Conservation (phyloP, 1,140 invertebrate genomes). For the Formica selysi region DNA sequence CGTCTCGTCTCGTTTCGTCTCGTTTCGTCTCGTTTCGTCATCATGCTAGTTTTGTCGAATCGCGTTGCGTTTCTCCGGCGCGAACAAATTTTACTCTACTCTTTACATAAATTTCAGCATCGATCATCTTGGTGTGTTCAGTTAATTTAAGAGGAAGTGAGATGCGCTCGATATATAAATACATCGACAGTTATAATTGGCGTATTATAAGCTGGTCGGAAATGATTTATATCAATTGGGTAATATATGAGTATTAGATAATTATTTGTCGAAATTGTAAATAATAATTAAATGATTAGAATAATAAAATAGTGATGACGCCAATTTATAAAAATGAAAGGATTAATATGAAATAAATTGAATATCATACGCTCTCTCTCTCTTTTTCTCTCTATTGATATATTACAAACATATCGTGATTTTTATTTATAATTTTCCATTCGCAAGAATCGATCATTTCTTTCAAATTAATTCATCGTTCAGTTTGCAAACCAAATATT, state of each 20-base stretch:
- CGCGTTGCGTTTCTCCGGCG: not conserved
- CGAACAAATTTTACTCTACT: not conserved
- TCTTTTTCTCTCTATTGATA: not conserved
- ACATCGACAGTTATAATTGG: not conserved
- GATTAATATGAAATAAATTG: not conserved
- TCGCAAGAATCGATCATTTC: not conserved
- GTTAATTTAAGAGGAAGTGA: not conserved
- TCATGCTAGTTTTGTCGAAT: not conserved
- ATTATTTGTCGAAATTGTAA: not conserved
- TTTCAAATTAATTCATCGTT: conserved; percentile 25
- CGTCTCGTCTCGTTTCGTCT: not conserved
- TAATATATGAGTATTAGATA: not conserved
- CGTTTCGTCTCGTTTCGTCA: not conserved
- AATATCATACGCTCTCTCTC: not conserved
- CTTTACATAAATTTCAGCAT: conserved; percentile 38
- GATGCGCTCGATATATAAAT: not conserved
- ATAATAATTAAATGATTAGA: conserved; percentile 26
- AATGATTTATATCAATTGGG: not conserved
- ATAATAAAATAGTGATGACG: not conserved
- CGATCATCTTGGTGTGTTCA: conserved; percentile 7
- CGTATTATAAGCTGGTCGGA: not conserved
- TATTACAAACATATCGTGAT: not conserved
- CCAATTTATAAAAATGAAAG: conserved; percentile 3
- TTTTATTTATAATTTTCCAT: not conserved
- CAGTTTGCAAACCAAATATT: conserved; percentile 36